These are phyloP conservation scores for Microtus pennsylvanicus DNA, from an alignment of 2,113 vertebrate genomes.

Conservation along the genomic window DNA sequence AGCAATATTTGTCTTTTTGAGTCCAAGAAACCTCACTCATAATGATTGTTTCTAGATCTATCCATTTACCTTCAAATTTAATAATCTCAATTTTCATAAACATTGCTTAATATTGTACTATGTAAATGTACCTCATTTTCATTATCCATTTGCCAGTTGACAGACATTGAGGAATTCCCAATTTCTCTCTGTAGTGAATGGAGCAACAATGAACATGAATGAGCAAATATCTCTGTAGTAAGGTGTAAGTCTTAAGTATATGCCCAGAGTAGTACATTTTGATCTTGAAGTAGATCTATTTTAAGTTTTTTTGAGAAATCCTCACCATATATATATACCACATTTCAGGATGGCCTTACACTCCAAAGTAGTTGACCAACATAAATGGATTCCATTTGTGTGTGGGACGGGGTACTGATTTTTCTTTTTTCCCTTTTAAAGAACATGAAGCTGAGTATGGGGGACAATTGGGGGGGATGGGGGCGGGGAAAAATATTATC, in stretches of 20 bases:
- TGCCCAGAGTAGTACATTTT: background rate
- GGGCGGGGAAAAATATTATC: background rate
- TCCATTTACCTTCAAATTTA: too few relatives aligned
- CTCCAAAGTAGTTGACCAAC: too few relatives aligned
- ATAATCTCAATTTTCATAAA: too few relatives aligned
- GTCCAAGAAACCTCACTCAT: background rate
- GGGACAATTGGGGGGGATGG: rapidly evolving
- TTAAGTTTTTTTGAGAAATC: background rate
- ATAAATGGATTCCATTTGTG: too few relatives aligned
- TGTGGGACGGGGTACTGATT: too few relatives aligned
- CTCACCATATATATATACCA: background rate
- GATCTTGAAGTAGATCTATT: background rate
- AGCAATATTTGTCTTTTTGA: background rate
- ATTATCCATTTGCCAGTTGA: too few relatives aligned
- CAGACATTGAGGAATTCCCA: too few relatives aligned
- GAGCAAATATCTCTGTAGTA: background rate
- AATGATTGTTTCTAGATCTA: background rate
- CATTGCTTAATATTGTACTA: too few relatives aligned
- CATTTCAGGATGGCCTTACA: too few relatives aligned
- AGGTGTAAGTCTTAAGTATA: background rate
- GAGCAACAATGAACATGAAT: too few relatives aligned
- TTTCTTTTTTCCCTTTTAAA: background rate
- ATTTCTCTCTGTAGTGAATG: too few relatives aligned
- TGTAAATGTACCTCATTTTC: too few relatives aligned
- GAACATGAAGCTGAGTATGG: background rate